Evolutionary conservation across 2,113 vertebrate species (phyloP).

Genomic region (Hippocampus mohnikei): DNA sequence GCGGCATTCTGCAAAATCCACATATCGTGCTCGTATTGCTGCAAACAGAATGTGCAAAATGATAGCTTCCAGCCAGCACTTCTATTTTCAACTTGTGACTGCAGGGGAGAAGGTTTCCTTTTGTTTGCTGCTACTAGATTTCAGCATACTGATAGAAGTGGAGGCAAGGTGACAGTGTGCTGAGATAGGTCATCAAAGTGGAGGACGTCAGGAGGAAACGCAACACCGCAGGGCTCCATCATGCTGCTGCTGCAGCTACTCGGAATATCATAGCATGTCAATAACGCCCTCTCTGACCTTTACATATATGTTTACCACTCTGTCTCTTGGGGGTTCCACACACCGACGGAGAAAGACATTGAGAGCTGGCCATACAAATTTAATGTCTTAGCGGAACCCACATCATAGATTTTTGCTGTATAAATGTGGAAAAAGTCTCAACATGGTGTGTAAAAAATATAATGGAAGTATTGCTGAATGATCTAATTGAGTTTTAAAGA

Average conservation of each 20-base stretch:
- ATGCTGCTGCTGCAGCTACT: slow-evolving; percentile 37
- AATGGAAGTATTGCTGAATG: not conserved
- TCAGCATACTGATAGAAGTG: slow-evolving; percentile 60
- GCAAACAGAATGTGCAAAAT: slow-evolving; percentile 19
- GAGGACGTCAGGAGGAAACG: slow-evolving; percentile 50
- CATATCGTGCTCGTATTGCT: slow-evolving; percentile 3
- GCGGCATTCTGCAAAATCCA: slow-evolving; percentile 1
- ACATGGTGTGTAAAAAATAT: not conserved
- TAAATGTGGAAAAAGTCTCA: not conserved
- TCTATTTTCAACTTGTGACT: slow-evolving; percentile 31
- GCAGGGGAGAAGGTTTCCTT: slow-evolving; percentile 33
- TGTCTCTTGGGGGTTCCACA: slow-evolving; percentile 13
- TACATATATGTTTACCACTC: slow-evolving; percentile 6
- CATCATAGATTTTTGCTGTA: not conserved
- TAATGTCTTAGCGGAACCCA: not conserved
- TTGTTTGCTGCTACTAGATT: slow-evolving; percentile 34
- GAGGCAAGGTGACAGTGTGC: slow-evolving; percentile 60
- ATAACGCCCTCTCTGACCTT: slow-evolving; percentile 58
- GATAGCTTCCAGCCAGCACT: slow-evolving; percentile 1
- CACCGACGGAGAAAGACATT: slow-evolving; percentile 10
- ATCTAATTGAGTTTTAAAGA: not conserved
- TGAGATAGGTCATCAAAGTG: slow-evolving; percentile 50
- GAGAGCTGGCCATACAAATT: not conserved
- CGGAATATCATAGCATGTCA: slow-evolving; percentile 45
- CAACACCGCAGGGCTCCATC: slow-evolving; percentile 48